phyloP scores from a whole-genome alignment of 2,797 vertebrate species.

The Eupleurogrammus muticus region DNA sequence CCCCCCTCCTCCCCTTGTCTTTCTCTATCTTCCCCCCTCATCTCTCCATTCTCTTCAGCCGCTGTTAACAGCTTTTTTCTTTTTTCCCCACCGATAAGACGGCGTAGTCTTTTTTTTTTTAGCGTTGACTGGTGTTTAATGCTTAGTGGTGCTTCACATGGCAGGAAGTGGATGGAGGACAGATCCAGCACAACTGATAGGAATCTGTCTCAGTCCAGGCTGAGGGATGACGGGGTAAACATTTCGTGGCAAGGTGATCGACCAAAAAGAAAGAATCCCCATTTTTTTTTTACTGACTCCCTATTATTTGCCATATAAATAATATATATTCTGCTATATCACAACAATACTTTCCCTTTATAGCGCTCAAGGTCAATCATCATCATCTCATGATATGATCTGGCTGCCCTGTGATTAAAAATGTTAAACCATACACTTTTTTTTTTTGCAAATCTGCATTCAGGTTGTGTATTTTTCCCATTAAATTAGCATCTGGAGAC shows the following conservation, averaged over 20 bases:
- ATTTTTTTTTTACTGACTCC: conserved; percentile 44
- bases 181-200: conserved; percentile 41
- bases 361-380: not conserved
- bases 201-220: conserved; percentile 40
- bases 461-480: not conserved
- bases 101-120: conserved; percentile 36
- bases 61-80: conserved; percentile 18
- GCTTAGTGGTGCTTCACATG: conserved; percentile 57
- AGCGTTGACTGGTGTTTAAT: conserved; percentile 64
- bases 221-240: conserved; percentile 76
- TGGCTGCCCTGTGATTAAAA: not conserved
- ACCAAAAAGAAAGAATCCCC: conserved; percentile 50
- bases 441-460: not conserved
- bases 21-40: conserved; percentile 24
- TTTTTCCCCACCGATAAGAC: conserved; percentile 10
- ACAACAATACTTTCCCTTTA: no score
- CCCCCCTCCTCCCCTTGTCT: no score
- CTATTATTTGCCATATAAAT: not conserved
- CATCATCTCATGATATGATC: not conserved
- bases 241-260: conserved; percentile 75
- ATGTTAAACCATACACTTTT: no score
- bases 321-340: not conserved
- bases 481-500: not conserved
- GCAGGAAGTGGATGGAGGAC: conserved; percentile 47
- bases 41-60: conserved; percentile 20